Evolutionary conservation across 2,888 invertebrate genomes (phyloP), one percentile per base, ranked within the genome.

Genomic region (Tuta absoluta): DNA sequence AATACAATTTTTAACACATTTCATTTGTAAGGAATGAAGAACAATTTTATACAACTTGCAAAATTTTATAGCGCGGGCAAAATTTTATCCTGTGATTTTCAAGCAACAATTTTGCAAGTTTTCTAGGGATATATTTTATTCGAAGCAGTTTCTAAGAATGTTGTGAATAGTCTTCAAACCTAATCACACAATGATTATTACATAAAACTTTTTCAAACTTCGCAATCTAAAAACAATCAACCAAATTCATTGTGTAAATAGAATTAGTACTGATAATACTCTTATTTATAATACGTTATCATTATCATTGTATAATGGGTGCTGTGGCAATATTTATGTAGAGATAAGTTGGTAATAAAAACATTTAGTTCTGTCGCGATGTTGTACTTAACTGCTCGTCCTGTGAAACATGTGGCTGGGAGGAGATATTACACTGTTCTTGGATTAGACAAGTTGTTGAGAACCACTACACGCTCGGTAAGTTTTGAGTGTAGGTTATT

Each of bases 401-500:
- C 75, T 56, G 65, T 77, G 59, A 81, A 73, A 17, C 73, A 74
- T 61, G 68, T 70, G 57, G 85, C 69, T 58, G 85, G 85, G 17
- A 80, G 72, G 63, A 78, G 86, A 37, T 82, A 73, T 69, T 86
- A 81, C 66, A 80, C 80, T 0, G 77, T 86, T 0, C 67, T 84
- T 10, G 81, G 82, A 11, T 75, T 71, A 69, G 82, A 86, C 21
- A 81, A 75, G 65, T 48, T 28, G 5, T n/a, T 2, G 10, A 38
- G 38, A 38, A 12, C 10, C 2, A 11, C 58, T 8, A 19, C 38
- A 10, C 19, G 38, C 23, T 14, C 21, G 38, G 57, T 57, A 48
- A 61, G 61, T 49, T 60, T 48, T 21, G 3, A 49, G 8, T 12
- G n/a, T 48, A 12, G 37, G 8, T n/a, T n/a, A 37, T 37, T 37